Evolutionary conservation across 2,797 vertebrate species (phyloP), one percentile per base, ranked within the genome.

Genomic region (Pangasius larnaudii): DNA sequence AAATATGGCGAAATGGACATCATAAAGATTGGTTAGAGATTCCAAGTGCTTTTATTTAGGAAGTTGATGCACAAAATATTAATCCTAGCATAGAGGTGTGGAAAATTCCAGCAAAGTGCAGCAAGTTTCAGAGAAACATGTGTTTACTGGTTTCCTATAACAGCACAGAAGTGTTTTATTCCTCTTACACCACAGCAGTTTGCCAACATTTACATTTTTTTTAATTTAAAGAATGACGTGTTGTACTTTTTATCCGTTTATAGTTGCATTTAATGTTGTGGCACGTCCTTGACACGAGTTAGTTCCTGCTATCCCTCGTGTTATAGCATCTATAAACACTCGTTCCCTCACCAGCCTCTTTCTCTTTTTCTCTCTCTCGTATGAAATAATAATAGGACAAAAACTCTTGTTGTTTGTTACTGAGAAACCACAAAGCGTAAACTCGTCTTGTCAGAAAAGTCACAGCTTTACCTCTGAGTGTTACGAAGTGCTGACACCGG

Each of bases 21-120:
- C 87, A 90, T 99, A 92, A 96, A 65, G 91, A 98, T 99, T 88
- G 98, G 98, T 99, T 93, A 97, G 91, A 85, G 69, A 22, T 59
- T 59, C 53, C 13, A 2, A 59, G 14, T 65, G 27, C n/a, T 51
- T 36, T 86, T 42, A 53, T 67, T 22, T 49, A 22, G 46, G 46
- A 46, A 46, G 46, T 9, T 46, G 7, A 46, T 9, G 3, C 36
- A 22, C 7, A 46, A 74, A 74, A 19, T 5, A 24, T 24, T 74
- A 74, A 42, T 9, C 18, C 2, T 9, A 36, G 16, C 5, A 22
- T 42, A 39, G 7, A 36, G 8, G 22, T 42, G 36, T 24, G 18
- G 33, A 42, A 74, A 42, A 24, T 24, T 42, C 22, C 39, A 13
- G 39, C 36, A 46, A 1, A 39, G 19, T 22, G 33, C 30, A 11